Evolutionary conservation across 1,140 invertebrate species (phyloP).

Genomic region (Stegodyphus mimosarum): DNA sequence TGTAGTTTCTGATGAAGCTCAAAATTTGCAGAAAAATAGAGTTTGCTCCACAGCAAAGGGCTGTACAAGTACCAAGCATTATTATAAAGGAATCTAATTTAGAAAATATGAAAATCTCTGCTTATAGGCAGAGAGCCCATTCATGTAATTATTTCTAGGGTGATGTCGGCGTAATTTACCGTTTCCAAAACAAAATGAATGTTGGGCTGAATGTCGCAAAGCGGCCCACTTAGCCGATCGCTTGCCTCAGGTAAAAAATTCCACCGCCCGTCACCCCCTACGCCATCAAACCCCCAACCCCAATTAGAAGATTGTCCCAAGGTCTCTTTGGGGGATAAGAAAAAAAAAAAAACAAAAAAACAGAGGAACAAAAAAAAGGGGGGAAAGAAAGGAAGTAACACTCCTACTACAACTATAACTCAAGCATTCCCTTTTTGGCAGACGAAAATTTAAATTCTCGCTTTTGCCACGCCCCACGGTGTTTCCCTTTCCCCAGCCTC

Average conservation of each 20-base stretch:
- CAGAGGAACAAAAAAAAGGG: too few relatives aligned
- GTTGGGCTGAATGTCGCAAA: background rate
- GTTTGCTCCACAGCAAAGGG: too few relatives aligned
- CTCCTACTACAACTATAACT: slow-evolving; percentile 55
- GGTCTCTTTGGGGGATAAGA: slow-evolving; percentile 2
- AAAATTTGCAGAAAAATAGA: too few relatives aligned
- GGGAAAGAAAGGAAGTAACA: background rate
- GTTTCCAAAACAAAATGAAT: too few relatives aligned
- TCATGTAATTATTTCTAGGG: too few relatives aligned
- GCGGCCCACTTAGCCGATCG: background rate
- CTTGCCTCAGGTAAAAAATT: slow-evolving; percentile 19
- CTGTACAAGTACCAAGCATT: too few relatives aligned
- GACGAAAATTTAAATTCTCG: slow-evolving; percentile 55
- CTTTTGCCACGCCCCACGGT: slow-evolving; percentile 25
- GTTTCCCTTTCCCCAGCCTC: background rate
- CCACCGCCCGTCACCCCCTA: background rate
- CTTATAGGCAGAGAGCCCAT: too few relatives aligned
- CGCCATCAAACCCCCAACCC: slow-evolving; percentile 11
- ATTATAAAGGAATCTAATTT: too few relatives aligned
- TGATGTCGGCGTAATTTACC: too few relatives aligned
- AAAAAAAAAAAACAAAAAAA: slow-evolving; percentile 21
- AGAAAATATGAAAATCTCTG: too few relatives aligned
- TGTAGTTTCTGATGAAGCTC: too few relatives aligned
- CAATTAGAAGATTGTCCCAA: slow-evolving; percentile 48
- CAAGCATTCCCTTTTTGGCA: slow-evolving; percentile 36